Percentiles rank a stretch among this genome's conserved stretches.
phyloP scores from a whole-genome alignment of 2,797 vertebrate species.

The Petrocephalus sullivani region DNA sequence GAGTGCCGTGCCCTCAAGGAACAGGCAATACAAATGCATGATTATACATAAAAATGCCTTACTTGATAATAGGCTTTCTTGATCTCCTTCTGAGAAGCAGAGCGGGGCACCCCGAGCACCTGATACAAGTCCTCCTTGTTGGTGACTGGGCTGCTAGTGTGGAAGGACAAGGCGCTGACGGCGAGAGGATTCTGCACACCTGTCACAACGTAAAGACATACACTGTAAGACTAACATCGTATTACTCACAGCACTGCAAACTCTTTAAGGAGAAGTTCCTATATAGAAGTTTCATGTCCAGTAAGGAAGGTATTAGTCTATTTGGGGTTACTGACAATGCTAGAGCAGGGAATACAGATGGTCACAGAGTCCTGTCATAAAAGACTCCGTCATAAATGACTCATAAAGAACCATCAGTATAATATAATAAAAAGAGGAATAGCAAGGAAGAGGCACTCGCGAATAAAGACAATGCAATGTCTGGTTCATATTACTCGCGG shows the following conservation, averaged over 20 bases:
- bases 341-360: not conserved
- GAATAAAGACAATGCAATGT: not conserved
- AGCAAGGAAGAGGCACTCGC: not conserved
- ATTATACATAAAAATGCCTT: slow-evolving; percentile 23
- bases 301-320: not conserved
- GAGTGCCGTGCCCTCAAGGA: not conserved
- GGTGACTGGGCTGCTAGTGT: slow-evolving; percentile 58
- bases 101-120: slow-evolving; percentile 79
- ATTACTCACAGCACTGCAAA: not conserved
- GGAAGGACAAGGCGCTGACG: slow-evolving; percentile 58
- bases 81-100: slow-evolving; percentile 87
- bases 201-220: slow-evolving; percentile 34
- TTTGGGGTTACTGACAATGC: not conserved
- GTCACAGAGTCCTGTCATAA: not conserved
- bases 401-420: not conserved
- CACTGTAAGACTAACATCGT: not conserved
- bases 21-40: not conserved
- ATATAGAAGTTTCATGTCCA: not conserved
- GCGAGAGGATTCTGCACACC: slow-evolving; percentile 51
- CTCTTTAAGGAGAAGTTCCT: not conserved
- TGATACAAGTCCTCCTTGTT: slow-evolving; percentile 89
- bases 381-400: too few relatives aligned
- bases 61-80: slow-evolving; percentile 99
- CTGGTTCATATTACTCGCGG: too few relatives aligned
- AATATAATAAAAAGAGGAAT: not conserved